Evolutionary conservation across 2,113 vertebrate species (phyloP).

Genomic region (Ginglymostoma cirratum): DNA sequence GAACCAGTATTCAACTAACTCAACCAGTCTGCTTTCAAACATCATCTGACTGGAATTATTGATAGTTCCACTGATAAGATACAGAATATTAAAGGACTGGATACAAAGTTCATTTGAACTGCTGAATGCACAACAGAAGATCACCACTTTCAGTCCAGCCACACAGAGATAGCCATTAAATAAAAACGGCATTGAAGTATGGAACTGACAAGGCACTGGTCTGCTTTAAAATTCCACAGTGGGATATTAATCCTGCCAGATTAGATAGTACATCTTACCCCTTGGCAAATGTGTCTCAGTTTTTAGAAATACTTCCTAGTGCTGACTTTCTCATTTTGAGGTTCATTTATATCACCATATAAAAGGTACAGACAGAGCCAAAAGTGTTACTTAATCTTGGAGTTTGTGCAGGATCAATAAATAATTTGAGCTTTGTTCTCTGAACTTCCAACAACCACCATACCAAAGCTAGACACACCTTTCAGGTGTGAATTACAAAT

Average conservation of each 20-base stretch:
- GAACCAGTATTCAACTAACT: background rate
- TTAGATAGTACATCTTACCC: background rate
- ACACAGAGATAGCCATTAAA: background rate
- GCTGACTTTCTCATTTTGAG: background rate
- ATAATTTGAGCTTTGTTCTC: slow-evolving; percentile 3
- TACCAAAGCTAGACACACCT: background rate
- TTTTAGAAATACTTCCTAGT: background rate
- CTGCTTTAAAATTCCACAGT: background rate
- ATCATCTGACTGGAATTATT: background rate
- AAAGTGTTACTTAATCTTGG: background rate
- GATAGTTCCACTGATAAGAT: background rate
- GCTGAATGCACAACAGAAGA: background rate
- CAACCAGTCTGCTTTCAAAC: background rate
- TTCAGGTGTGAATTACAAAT: background rate
- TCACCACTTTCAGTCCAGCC: background rate
- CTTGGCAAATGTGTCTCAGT: background rate
- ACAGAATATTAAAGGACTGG: background rate
- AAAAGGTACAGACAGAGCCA: background rate
- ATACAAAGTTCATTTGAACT: background rate
- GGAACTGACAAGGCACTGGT: background rate
- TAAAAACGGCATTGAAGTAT: background rate
- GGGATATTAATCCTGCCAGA: background rate
- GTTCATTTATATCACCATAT: background rate
- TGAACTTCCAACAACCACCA: background rate
- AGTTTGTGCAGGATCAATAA: background rate